These are phyloP conservation scores for Hydrozoanthus tunicans DNA, from an alignment of 64 coral and sea anemone species.

Conservation along the genomic window DNA sequence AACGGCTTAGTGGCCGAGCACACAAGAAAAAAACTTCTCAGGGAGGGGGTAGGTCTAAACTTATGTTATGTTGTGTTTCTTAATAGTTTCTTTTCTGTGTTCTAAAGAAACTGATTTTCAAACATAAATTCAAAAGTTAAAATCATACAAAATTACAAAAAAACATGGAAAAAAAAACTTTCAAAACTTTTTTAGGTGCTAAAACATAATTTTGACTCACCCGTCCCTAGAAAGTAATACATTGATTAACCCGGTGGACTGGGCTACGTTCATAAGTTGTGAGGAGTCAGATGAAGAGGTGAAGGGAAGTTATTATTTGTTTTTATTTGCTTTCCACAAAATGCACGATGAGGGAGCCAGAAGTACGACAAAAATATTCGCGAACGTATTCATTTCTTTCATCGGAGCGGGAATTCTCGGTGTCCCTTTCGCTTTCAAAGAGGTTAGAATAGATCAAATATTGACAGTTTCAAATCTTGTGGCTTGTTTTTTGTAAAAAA, in stretches of 20 bases:
- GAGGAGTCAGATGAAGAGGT: too few species aligned
- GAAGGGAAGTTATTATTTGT: not conserved
- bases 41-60: not conserved
- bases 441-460: conserved; percentile 55
- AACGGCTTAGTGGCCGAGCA: conserved; percentile 27
- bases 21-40: not conserved
- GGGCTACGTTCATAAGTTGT: not conserved
- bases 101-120: not conserved
- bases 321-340: conserved; percentile 50
- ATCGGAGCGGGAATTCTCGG: conserved; percentile 99
- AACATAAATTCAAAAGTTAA: not conserved
- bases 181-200: not conserved
- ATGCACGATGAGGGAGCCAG: conserved; percentile 94
- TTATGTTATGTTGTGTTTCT: not conserved
- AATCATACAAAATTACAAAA: not conserved
- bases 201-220: not conserved
- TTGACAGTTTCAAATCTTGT: conserved; percentile 13
- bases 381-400: conserved; percentile 98
- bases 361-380: conserved; percentile 97
- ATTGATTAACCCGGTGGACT: not conserved
- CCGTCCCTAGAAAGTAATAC: not conserved
- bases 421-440: conserved; percentile 96
- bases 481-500: not conserved
- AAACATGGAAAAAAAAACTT: not conserved
- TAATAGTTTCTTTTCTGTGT: not conserved